Conservation (phyloP, 2,113 vertebrate genomes). For the Chaetodon trifascialis region DNA sequence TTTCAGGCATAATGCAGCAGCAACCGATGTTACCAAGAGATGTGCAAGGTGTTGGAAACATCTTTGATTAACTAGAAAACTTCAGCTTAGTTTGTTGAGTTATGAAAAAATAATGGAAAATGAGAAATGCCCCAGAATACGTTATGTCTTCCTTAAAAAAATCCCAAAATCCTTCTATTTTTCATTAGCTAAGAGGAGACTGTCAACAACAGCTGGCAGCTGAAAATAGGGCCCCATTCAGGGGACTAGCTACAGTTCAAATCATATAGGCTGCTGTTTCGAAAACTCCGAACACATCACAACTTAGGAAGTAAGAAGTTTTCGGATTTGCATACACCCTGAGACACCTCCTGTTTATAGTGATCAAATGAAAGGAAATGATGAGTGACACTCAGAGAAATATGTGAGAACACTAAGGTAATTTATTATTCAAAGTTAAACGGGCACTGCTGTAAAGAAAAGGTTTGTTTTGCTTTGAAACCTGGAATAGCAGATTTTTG, state of each 20-base stretch:
- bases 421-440: neutral
- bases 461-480: neutral
- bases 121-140: neutral
- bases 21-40: too few relatives aligned
- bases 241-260: conserved; percentile 11
- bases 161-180: neutral
- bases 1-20: neutral
- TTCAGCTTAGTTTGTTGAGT: neutral
- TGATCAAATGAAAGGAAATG: neutral
- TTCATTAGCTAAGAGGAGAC: neutral
- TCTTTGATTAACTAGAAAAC: conserved; percentile 8
- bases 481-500: neutral
- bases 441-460: neutral
- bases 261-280: neutral
- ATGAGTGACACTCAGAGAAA: neutral
- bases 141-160: neutral
- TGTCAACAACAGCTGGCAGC: conserved; percentile 28
- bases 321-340: conserved; percentile 17
- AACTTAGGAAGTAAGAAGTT: neutral
- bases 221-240: conserved; percentile 19
- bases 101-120: conserved; percentile 2
- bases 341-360: neutral
- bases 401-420: neutral
- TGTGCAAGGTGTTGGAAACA: neutral
- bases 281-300: conserved; percentile 10